A percentile compares a stretch with the other conserved stretches of the same genome.
Evolutionary conservation across 2,888 invertebrate genomes (phyloP).

Genomic region (Thera britannica): DNA sequence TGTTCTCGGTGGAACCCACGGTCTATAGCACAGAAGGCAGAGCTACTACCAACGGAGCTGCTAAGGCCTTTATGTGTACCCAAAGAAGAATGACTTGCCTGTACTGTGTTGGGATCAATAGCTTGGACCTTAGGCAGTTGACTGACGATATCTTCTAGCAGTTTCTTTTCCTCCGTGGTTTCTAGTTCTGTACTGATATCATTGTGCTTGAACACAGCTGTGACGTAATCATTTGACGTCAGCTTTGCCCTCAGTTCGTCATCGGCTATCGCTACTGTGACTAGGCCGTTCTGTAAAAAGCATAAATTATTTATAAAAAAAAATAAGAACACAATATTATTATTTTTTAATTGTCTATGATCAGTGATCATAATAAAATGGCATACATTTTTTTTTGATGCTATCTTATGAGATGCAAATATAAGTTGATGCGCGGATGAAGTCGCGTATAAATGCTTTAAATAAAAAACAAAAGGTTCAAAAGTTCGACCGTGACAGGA

Average conservation of each 20-base stretch:
- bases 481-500: constrained; percentile 87
- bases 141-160: constrained; percentile 61
- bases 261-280: constrained; percentile 61
- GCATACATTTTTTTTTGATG: too few species aligned
- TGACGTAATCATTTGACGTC: constrained; percentile 55
- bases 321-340: too few species aligned
- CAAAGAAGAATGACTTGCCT: constrained; percentile 52
- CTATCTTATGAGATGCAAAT: too few species aligned
- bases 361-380: too few species aligned
- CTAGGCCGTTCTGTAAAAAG: constrained; percentile 59
- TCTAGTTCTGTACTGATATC: constrained; percentile 56
- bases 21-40: too few species aligned
- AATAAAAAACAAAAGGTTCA: background rate
- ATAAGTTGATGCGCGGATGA: background rate
- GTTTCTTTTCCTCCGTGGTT: constrained; percentile 61
- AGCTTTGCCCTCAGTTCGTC: constrained; percentile 62
- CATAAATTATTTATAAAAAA: background rate
- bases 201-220: constrained; percentile 64
- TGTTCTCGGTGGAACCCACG: too few species aligned
- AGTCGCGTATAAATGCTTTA: background rate
- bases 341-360: too few species aligned
- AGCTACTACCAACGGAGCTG: too few species aligned
- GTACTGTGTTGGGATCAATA: constrained; percentile 63
- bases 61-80: too few species aligned
- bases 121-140: constrained; percentile 60